Evolutionary conservation across 2,797 vertebrate species (phyloP).

Genomic region (Lateolabrax maculatus): DNA sequence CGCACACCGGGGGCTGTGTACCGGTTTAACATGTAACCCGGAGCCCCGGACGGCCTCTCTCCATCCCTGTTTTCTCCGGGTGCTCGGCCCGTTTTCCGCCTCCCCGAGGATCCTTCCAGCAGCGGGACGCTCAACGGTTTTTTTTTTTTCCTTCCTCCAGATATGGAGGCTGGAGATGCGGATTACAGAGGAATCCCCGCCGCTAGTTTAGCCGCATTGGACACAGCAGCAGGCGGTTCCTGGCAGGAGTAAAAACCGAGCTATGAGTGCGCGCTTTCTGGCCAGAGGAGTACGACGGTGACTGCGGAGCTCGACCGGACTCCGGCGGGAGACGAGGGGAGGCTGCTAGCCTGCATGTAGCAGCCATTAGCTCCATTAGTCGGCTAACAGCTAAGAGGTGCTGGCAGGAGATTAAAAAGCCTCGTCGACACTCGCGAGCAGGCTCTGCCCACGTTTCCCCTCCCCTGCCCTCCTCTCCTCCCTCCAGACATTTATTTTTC

Average conservation of each 20-base stretch:
- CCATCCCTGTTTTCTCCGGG: constrained; percentile 12
- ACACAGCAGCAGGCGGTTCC: constrained; percentile 56
- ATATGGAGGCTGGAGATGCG: constrained; percentile 93
- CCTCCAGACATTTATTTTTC: constrained; percentile 54
- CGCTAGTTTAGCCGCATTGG: constrained; percentile 70
- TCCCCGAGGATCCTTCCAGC: constrained; percentile 61
- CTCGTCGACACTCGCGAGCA: constrained; percentile 24
- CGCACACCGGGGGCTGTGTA: constrained; percentile 24
- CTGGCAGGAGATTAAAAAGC: constrained; percentile 62
- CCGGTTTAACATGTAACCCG: constrained; percentile 49
- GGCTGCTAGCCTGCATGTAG: constrained; percentile 69
- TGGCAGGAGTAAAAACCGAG: constrained; percentile 74
- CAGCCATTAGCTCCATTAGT: constrained; percentile 79
- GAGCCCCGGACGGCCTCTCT: neutral
- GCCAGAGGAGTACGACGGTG: constrained; percentile 58
- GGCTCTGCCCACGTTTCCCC: constrained; percentile 38
- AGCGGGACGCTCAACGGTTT: constrained; percentile 63
- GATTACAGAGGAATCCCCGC: constrained; percentile 82
- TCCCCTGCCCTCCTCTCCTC: too few relatives aligned
- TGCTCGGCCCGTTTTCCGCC: constrained; percentile 30
- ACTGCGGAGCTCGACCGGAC: constrained; percentile 64
- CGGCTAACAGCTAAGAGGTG: constrained; percentile 75
- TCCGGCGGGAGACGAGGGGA: constrained; percentile 67
- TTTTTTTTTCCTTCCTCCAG: too few relatives aligned
- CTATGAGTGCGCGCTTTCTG: constrained; percentile 55